Percentiles rank a stretch among this genome's conserved stretches.
Conservation (phyloP, 2,888 invertebrate species). For the Hirtodrosophila cameraria region DNA sequence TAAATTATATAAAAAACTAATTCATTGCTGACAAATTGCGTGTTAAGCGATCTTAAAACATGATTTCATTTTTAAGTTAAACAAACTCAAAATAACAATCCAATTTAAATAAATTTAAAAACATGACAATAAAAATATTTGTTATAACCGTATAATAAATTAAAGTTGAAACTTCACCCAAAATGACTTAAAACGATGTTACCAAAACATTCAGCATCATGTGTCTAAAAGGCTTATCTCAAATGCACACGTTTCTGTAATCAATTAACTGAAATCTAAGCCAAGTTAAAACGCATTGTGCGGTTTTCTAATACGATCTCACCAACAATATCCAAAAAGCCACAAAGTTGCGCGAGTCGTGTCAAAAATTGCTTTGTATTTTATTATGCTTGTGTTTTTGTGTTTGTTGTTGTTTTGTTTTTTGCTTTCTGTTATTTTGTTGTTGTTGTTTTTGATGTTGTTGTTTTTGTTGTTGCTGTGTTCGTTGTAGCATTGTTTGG, state of each 20-base stretch:
- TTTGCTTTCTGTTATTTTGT: conserved; percentile 28
- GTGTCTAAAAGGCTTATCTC: conserved; percentile 30
- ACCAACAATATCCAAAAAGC: conserved; percentile 22
- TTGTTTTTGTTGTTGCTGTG: conserved; percentile 22
- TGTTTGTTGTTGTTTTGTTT: conserved; percentile 27
- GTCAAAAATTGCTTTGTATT: conserved; percentile 63
- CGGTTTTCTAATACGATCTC: conserved; percentile 55
- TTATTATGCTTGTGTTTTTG: conserved; percentile 28
- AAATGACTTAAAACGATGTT: no score
- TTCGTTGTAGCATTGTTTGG: conserved; percentile 67
- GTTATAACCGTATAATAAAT: no score
- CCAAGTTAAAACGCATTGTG: conserved; percentile 41
- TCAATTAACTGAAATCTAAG: conserved; percentile 73
- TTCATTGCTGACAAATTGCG: no score
- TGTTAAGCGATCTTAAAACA: no score
- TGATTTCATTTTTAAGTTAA: no score
- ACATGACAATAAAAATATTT: no score
- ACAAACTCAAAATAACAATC: no score
- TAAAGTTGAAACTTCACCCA: no score
- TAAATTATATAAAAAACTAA: no score
- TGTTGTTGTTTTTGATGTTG: conserved; percentile 24
- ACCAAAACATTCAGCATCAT: conserved; percentile 1
- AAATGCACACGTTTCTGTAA: conserved; percentile 62
- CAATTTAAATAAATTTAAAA: no score
- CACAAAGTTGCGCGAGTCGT: conserved; percentile 68